Evolutionary conservation across 2,888 invertebrate species (phyloP).

Genomic region (Seladonia tumulorum): DNA sequence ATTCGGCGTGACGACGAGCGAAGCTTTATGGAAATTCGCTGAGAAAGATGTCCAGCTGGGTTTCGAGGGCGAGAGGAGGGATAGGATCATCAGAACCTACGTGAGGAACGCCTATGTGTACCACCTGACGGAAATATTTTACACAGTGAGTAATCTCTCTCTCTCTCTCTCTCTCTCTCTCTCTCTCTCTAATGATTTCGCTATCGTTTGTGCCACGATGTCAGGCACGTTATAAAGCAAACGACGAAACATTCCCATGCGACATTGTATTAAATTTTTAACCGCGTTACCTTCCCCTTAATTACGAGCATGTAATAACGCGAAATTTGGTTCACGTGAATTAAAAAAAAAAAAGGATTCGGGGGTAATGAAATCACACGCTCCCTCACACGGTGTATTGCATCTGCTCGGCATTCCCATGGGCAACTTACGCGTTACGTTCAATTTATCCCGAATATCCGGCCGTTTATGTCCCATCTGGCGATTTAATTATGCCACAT

Average conservation of each 20-base stretch:
- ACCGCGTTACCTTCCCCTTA: background rate
- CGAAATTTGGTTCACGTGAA: background rate
- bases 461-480: background rate
- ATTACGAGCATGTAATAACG: background rate
- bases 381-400: background rate
- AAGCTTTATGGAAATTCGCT: constrained; percentile 96
- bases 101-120: constrained; percentile 97
- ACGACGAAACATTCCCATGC: background rate
- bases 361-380: background rate
- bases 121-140: constrained; percentile 98
- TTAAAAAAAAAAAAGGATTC: background rate
- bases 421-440: constrained; percentile 7
- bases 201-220: too few relatives aligned
- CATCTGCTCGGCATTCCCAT: background rate
- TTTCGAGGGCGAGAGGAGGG: constrained; percentile 94
- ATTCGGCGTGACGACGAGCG: constrained; percentile 96
- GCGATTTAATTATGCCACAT: constrained; percentile 34
- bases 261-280: background rate
- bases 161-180: too few relatives aligned
- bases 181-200: too few relatives aligned
- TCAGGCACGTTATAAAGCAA: too few relatives aligned
- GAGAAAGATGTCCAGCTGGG: constrained; percentile 93
- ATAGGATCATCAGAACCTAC: constrained; percentile 94
- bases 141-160: constrained; percentile 88
- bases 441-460: constrained; percentile 23